These are phyloP conservation scores for Leucopsar rothschildi DNA, from an alignment of 2,113 vertebrate genomes.

Conservation along the genomic window DNA sequence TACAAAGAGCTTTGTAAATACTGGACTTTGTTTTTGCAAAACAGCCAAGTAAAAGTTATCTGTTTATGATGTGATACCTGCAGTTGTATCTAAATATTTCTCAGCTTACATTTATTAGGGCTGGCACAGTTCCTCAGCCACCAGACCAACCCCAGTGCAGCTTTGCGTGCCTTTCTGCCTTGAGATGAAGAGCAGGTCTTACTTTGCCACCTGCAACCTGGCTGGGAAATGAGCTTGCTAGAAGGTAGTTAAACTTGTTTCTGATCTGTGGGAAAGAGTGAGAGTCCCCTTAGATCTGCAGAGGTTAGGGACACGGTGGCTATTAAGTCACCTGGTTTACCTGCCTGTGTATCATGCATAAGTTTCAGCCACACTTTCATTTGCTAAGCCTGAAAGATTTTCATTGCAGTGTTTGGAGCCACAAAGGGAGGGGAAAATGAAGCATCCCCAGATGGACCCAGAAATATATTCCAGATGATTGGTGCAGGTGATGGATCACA, in stretches of 20 bases:
- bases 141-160: not conserved
- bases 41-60: not conserved
- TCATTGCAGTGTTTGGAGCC: not conserved
- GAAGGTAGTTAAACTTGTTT: not conserved
- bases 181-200: not conserved
- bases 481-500: not conserved
- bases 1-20: conserved; percentile 6
- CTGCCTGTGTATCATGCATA: not conserved
- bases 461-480: not conserved
- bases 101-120: not conserved
- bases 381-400: not conserved
- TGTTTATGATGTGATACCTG: not conserved
- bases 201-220: not conserved
- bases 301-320: not conserved
- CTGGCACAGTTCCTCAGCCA: not conserved
- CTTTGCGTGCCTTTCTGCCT: not conserved
- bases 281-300: not conserved
- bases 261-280: not conserved
- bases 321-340: not conserved
- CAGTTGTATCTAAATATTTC: not conserved
- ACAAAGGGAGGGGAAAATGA: not conserved
- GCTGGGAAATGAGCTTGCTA: not conserved
- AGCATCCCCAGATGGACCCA: not conserved
- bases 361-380: not conserved
- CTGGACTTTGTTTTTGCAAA: not conserved